Base-by-base conservation (phyloP, 2,113 vertebrate species). In the Madoqua kirkii region DNA sequence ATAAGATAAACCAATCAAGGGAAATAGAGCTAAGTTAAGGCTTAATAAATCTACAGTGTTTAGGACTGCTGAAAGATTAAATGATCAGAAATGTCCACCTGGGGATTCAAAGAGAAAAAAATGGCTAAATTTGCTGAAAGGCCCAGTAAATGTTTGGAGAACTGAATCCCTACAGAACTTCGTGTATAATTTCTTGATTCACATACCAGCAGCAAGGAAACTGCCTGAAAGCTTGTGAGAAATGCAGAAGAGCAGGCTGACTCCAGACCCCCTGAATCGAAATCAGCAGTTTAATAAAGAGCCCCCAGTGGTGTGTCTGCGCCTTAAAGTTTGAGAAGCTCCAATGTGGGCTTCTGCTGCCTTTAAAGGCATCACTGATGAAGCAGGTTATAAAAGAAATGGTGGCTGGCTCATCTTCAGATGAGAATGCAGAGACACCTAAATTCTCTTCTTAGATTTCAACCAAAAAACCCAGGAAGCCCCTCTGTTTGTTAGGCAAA, bases 401-500 rank as follows among this genome's bases (percentile, higher is more conserved):
- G 10, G 81, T 57, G 23, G 62, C 83, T 29, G 27, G 57, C 43
- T 82, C 21, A 36, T 27, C 43, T 40, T 57, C 3, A 29, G 84
- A 60, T 5, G 57, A 93, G 67, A 94, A 64, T 4, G 15, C 16
- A 87, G 19, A 67, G 67, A 76, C 33, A 45, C 50, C 78, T 87
- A 40, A 81, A 93, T 10, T 78, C 67, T 59, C 88, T 64, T 81
- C 96, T 96, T 85, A 16, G 10, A 78, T 91, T 95, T 86, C 94
- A 96, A 9, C 25, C 15, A 87, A 96, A 96, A 88, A n/a, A 60
- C 36, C 67, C 71, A 91, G 45, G 93, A 97, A 95, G 40, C 36
- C 79, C 71, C 31, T 84, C 36, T 79, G 55, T 40, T 88, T 90
- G 90, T 92, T 87, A 96, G 91, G 43, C 40, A 96, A 97, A 97